Evolutionary conservation across 2,797 vertebrate species (phyloP).

Genomic region (Tauraco hartlaubi): DNA sequence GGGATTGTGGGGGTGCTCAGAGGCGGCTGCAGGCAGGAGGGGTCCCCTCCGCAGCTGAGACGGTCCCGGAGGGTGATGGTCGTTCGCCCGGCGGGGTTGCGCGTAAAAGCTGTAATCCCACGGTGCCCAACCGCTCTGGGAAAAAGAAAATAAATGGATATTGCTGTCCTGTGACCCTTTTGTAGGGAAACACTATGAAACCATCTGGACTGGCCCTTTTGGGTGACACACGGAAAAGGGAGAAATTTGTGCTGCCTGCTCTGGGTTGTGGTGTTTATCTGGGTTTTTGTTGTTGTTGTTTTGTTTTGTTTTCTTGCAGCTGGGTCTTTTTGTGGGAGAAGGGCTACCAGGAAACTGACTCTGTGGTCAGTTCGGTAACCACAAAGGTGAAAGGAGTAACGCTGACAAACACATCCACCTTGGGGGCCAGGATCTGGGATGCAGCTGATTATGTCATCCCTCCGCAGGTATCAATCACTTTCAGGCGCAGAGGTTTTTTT

Average conservation of each 20-base stretch:
- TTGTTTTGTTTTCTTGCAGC: conserved; percentile 69
- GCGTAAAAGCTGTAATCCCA: fast-evolving
- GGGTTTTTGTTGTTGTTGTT: background rate
- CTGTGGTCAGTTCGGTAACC: conserved; percentile 86
- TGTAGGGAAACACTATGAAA: background rate
- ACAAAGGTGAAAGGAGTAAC: conserved; percentile 90
- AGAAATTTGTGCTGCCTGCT: background rate
- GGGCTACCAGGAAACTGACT: conserved; percentile 89
- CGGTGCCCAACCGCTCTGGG: background rate
- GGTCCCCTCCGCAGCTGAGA: fast-evolving
- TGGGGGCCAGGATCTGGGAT: conserved; percentile 87
- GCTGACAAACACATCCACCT: conserved; percentile 79
- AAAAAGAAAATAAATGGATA: background rate
- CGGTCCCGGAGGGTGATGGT: fast-evolving
- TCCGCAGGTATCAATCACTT: conserved; percentile 81
- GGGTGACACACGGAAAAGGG: background rate
- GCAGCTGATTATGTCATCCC: conserved; percentile 89
- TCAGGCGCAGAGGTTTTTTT: background rate
- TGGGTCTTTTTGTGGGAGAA: conserved; percentile 91
- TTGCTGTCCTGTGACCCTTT: background rate
- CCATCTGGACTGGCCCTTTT: fast-evolving
- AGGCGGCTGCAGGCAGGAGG: background rate
- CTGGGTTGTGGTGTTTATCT: background rate
- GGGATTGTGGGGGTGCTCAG: background rate
- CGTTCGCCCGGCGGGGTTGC: fast-evolving